These are phyloP conservation scores for Palythoa heliodiscus DNA, from an alignment of 92 coral and sea anemone genomes.

Conservation along the genomic window DNA sequence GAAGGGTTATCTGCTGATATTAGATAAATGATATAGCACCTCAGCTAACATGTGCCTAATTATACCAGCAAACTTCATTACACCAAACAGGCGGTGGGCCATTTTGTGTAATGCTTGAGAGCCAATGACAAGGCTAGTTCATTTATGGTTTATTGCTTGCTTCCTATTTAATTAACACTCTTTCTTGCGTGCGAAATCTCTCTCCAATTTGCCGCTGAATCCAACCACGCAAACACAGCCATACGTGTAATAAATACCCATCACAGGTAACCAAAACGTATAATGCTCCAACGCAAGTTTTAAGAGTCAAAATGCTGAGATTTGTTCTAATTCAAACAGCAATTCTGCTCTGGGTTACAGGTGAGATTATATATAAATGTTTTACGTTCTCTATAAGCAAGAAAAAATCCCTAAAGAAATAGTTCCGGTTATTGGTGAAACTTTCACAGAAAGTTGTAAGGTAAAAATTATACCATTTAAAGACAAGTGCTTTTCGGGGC, in stretches of 20 bases:
- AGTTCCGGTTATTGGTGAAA: too few species aligned
- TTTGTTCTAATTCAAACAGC: constrained; percentile 20
- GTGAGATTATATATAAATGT: neutral
- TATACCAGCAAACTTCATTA: neutral
- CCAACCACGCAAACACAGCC: constrained; percentile 31
- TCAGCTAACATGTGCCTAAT: constrained; percentile 1
- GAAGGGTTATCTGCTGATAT: constrained; percentile 15
- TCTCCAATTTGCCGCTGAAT: constrained; percentile 5
- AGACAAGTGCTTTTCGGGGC: too few species aligned
- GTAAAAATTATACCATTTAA: too few species aligned
- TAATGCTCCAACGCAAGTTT: neutral
- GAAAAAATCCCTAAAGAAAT: neutral
- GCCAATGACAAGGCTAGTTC: constrained; percentile 11
- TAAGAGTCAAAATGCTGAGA: constrained; percentile 25
- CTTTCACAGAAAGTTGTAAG: neutral
- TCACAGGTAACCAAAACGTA: neutral
- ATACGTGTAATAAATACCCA: constrained; percentile 7
- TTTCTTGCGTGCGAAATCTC: neutral
- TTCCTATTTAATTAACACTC: constrained; percentile 18
- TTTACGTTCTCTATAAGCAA: neutral
- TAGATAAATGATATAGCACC: constrained; percentile 21
- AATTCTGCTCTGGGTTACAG: constrained; percentile 28
- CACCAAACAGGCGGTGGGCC: constrained; percentile 15
- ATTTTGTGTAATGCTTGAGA: neutral
- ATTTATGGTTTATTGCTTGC: constrained; percentile 19